phyloP scores from a whole-genome alignment of 1,140 invertebrate genomes.

The Cepaea nemoralis region DNA sequence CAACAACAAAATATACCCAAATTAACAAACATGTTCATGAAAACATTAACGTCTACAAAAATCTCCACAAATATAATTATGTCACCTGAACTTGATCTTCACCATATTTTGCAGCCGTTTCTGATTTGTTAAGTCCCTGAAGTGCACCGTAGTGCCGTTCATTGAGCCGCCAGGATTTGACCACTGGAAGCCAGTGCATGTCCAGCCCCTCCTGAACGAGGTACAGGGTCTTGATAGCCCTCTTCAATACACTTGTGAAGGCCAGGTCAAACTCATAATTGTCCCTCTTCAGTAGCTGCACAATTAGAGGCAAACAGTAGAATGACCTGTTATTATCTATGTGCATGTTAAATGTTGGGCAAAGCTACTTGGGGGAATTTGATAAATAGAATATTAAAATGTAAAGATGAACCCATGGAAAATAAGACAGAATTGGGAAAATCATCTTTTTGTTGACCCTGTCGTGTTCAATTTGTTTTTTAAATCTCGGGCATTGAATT shows the following conservation, averaged over 20 bases:
- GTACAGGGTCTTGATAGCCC: constrained; percentile 89
- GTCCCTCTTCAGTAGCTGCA: constrained; percentile 85
- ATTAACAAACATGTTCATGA: no score
- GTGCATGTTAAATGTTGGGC: no score
- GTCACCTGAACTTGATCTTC: constrained; percentile 78
- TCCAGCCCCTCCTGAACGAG: constrained; percentile 84
- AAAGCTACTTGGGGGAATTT: no score
- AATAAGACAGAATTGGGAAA: no score
- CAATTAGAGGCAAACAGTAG: background rate
- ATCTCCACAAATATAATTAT: background rate
- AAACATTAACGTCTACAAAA: background rate
- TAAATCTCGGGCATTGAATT: no score
- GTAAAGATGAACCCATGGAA: no score
- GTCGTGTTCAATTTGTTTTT: no score
- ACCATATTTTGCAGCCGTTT: constrained; percentile 94
- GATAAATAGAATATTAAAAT: no score
- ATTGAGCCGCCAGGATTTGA: constrained; percentile 92
- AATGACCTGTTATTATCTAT: no score
- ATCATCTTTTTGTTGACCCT: no score
- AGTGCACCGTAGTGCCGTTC: constrained; percentile 95
- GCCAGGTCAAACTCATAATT: constrained; percentile 89
- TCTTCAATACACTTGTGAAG: constrained; percentile 90
- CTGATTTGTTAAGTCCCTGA: constrained; percentile 93
- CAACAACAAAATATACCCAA: no score
- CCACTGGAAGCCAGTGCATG: constrained; percentile 83